Base-by-base conservation (phyloP, 2,113 vertebrate genomes). In the Chascanopsetta lugubris region DNA sequence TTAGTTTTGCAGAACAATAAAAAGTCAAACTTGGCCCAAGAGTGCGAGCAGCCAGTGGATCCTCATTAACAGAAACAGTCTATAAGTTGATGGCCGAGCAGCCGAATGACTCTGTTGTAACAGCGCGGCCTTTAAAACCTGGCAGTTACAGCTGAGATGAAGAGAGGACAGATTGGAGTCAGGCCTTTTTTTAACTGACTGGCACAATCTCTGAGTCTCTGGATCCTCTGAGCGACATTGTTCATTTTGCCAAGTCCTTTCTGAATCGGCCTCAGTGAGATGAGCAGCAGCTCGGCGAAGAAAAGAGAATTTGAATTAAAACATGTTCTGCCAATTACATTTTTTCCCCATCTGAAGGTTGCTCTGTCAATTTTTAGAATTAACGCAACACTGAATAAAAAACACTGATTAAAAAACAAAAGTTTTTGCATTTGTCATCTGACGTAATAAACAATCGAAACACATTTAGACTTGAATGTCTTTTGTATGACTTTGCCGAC, bases 101-200 rank as follows among this genome's bases (percentile, higher is more conserved):
- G 62, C 61, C 80, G 75, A 77, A 75, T 75, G 61, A 2, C 72
- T 85, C 73, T 38, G 72, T 82, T 77, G 84, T 72, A 70, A 80
- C 69, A 77, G 57, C 69, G 51, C 6, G 59, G 65, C 68, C 51
- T 84, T 85, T 82, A 69, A 72, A 79, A 75, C 56, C 81, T 84
- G 74, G 80, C 82, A 84, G 46, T 62, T 53, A n/a, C n/a, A 61
- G 76, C 63, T 76, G 36, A 78, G 61, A 75, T 30, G 47, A 77
- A 64, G 60, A 67, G 53, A 48, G 72, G 57, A 74, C 72, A 74
- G 82, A 85, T 60, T 81, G 83, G 71, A 82, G 53, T 61, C 61
- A 60, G 76, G 85, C 53, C 53, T 80, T 86, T 6, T 68, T 59
- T 55, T n/a, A n/a, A 66, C 66, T 58, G 70, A 78, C 58, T 85